Conservation (phyloP, 2,797 vertebrate species). For the Sebastes reedi region DNA sequence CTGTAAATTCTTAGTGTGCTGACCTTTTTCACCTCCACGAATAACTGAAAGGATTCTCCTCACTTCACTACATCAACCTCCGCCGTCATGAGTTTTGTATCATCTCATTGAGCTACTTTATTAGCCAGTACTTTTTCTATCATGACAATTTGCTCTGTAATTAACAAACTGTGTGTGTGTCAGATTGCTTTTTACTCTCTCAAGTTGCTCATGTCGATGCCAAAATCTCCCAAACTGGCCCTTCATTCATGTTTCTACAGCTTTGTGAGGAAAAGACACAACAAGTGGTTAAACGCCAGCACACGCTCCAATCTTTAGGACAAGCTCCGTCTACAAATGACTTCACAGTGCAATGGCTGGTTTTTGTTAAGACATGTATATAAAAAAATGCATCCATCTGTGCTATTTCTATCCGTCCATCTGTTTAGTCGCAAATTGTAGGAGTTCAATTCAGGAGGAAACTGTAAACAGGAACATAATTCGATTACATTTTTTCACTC, state of each 20-base stretch:
- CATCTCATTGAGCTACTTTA: background rate
- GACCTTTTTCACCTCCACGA: background rate
- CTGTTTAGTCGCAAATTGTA: conserved; percentile 6
- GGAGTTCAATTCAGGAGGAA: conserved; percentile 7
- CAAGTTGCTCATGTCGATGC: background rate
- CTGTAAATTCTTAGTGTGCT: background rate
- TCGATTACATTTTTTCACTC: background rate
- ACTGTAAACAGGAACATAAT: conserved; percentile 43
- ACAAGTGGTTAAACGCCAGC: conserved; percentile 3
- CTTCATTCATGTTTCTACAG: background rate
- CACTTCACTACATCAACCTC: background rate
- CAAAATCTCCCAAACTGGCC: conserved; percentile 25
- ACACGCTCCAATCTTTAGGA: background rate
- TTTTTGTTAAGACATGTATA: conserved; percentile 69
- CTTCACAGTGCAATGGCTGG: conserved; percentile 80
- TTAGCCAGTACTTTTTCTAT: background rate
- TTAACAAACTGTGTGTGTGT: background rate
- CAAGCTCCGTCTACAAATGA: conserved; percentile 27
- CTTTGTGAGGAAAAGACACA: conserved; percentile 3
- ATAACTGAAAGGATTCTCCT: background rate
- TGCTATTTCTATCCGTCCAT: conserved; percentile 4
- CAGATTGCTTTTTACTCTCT: background rate
- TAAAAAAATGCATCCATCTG: conserved; percentile 31
- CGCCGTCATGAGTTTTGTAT: background rate
- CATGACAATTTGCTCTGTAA: background rate